Percentiles rank a stretch among this genome's conserved stretches.
Evolutionary conservation across 2,113 vertebrate genomes (phyloP).

Genomic region (Caranx melampygus): DNA sequence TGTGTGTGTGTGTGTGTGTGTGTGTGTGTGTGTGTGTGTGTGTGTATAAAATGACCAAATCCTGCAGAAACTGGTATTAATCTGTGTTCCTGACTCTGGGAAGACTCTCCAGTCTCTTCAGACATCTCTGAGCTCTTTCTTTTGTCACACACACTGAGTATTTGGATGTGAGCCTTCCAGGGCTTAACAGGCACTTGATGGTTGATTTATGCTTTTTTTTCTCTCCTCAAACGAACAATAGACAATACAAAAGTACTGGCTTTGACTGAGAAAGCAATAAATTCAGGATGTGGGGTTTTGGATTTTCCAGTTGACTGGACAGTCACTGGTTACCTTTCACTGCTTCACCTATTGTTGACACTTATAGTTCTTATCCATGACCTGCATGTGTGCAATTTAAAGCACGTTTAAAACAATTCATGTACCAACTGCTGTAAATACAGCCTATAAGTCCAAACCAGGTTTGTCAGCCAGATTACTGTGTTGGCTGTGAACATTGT

Average conservation of each 20-base stretch:
- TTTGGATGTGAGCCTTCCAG: not conserved
- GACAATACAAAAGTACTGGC: slow-evolving; percentile 1
- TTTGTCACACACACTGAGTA: not conserved
- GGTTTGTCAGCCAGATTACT: not conserved
- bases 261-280: not conserved
- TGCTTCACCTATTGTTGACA: not conserved
- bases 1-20: too few species aligned
- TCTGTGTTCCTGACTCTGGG: not conserved
- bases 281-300: slow-evolving; percentile 13
- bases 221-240: slow-evolving; percentile 6
- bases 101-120: not conserved
- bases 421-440: not conserved
- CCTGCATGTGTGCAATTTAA: not conserved
- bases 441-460: too few species aligned
- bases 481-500: not conserved
- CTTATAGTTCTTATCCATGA: not conserved
- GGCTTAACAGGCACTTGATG: slow-evolving; percentile 3
- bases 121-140: not conserved
- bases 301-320: slow-evolving; percentile 24
- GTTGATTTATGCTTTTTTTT: slow-evolving; percentile 32
- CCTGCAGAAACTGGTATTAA: not conserved
- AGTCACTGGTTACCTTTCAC: slow-evolving; percentile 2
- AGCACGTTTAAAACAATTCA: not conserved
- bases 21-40: too few species aligned
- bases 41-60: not conserved